Base-by-base conservation (phyloP, 2,113 vertebrate genomes). In the Apteryx owenii region DNA sequence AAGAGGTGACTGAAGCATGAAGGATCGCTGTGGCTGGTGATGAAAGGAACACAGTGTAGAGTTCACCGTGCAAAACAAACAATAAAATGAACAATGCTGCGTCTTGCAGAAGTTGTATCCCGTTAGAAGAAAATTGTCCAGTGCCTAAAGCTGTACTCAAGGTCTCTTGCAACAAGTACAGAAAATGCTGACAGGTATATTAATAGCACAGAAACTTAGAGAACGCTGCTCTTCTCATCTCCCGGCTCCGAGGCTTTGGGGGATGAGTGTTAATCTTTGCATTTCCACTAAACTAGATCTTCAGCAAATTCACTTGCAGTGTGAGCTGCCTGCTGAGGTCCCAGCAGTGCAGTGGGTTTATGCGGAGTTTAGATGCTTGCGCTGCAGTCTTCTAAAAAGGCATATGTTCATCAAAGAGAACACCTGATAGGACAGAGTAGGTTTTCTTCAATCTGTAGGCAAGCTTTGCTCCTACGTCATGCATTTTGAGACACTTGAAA, bases 1-100 rank as follows among this genome's bases (percentile, higher is more conserved):
- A 93, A 95, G 89, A 93, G 91, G 87, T 29, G 13, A 7, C 42
- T 60, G 89, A 33, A 79, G 85, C 75, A 0, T 73, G 93, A 93
- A 8, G 20, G 81, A 4, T 64, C 69, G 77, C 40, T 6, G 76
- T 7, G 64, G 26, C 26, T 81, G 89, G 50, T 1, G 20, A 62
- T 70, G 73, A 64, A 65, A 46, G 71, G 33, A 8, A 0, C 2
- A 12, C 2, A 1, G 75, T 1, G 0, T 84, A 84, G 36, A 79
- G 46, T 71, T 73, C 22, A 4, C 0, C 0, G 72, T 42, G 89
- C 81, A 79, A 36, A 92, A 70, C 81, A 87, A 92, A 85, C 2
- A 21, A 8, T 23, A 50, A 33, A 71, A 70, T 66, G 38, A 87
- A 12, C 77, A 1, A 0, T 44, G 77, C 58, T 3, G 12, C 1